phyloP scores from a whole-genome alignment of 2,888 invertebrate genomes.

The Drosophila tripunctata region DNA sequence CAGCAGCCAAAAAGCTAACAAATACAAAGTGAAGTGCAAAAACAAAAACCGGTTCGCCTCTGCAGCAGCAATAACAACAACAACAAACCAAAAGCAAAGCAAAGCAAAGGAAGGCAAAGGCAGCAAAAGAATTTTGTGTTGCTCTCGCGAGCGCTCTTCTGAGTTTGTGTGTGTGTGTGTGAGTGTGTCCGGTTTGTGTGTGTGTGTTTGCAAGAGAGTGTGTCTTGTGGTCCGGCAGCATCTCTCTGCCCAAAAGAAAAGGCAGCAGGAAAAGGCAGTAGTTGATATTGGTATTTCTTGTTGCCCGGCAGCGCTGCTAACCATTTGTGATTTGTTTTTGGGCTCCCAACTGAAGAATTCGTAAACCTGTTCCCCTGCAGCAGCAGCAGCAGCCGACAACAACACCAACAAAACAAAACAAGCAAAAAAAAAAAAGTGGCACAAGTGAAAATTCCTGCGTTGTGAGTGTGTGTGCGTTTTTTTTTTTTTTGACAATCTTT shows the following conservation, averaged over 20 bases:
- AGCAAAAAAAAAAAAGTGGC: conserved; percentile 69
- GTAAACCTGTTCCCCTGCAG: conserved; percentile 62
- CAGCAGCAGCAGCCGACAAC: conserved; percentile 14
- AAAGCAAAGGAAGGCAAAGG: conserved; percentile 53
- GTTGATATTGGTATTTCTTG: conserved; percentile 56
- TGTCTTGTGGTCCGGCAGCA: conserved; percentile 32
- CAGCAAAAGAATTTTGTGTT: conserved; percentile 60
- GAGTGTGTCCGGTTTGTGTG: conserved; percentile 26
- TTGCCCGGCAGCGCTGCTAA: conserved; percentile 31
- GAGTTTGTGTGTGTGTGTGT: conserved; percentile 26
- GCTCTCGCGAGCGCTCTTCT: too few species aligned
- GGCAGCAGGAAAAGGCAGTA: conserved; percentile 61
- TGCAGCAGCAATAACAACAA: conserved; percentile 51
- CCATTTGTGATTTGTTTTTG: conserved; percentile 45
- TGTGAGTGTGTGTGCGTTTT: conserved; percentile 42
- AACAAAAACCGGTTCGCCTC: conserved; percentile 77
- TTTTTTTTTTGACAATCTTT: conserved; percentile 68
- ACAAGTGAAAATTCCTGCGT: conserved; percentile 79
- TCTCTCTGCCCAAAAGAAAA: conserved; percentile 48
- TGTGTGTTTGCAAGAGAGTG: conserved; percentile 42
- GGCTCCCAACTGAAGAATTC: conserved; percentile 50
- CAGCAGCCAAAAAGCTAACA: conserved; percentile 41
- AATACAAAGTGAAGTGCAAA: conserved; percentile 75
- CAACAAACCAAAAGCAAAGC: conserved; percentile 51
- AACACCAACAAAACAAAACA: conserved; percentile 42